Conservation (phyloP, 2,797 vertebrate species). For the Avahi laniger region DNA sequence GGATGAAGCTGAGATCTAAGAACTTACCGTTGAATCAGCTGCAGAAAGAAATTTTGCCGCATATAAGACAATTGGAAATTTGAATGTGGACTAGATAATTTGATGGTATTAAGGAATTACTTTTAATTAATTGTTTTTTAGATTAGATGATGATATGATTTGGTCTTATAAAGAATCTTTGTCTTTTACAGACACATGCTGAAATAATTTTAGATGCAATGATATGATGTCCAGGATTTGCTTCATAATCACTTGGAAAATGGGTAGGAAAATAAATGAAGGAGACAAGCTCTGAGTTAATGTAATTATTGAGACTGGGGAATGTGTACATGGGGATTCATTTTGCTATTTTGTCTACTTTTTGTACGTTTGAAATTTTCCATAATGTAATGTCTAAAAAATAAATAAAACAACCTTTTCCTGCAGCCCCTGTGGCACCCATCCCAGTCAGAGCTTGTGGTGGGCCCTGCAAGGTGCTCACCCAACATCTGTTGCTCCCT, state of each 20-base stretch:
- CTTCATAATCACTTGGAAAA: not conserved
- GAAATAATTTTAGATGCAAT: not conserved
- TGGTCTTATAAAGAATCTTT: not conserved
- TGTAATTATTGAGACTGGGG: not conserved
- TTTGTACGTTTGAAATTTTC: not conserved
- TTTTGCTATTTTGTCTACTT: not conserved
- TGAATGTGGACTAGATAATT: not conserved
- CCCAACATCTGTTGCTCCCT: not conserved
- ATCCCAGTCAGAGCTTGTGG: not conserved
- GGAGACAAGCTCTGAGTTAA: not conserved
- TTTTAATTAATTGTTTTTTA: slow-evolving; percentile 1
- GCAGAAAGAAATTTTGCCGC: not conserved
- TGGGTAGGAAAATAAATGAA: not conserved
- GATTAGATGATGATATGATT: not conserved
- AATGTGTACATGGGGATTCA: not conserved
- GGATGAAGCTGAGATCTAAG: not conserved
- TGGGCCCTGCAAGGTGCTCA: not conserved
- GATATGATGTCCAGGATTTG: not conserved
- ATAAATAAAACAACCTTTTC: not conserved
- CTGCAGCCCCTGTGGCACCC: not conserved
- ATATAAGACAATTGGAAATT: not conserved
- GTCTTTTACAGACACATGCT: slow-evolving; percentile 6
- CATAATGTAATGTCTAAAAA: not conserved
- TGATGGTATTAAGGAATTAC: not conserved
- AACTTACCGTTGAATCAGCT: not conserved